Evolutionary conservation across 2,888 invertebrate genomes (phyloP), one percentile per base, ranked within the genome.

Genomic region (Dryococelus australis): DNA sequence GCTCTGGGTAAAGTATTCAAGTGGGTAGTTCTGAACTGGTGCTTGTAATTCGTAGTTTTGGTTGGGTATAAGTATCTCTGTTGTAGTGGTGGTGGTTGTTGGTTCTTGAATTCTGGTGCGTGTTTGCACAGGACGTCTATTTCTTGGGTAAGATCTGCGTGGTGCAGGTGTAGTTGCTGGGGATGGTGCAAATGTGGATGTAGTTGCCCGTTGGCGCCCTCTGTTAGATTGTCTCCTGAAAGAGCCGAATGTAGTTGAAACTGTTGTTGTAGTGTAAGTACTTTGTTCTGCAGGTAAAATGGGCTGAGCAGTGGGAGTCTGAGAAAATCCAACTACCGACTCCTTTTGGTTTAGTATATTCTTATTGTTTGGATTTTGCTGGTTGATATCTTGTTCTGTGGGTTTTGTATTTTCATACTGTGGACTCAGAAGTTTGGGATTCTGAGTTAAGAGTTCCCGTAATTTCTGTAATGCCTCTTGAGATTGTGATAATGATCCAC

Each of bases 111-210:
- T 28, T 83, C 83, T 27, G 16, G 83, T 27, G 28, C 83, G 28
- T 35, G 83, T 83, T 83, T 92, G 90, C 0, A 93, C 92, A 43
- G 92, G 92, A 78, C 86, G 27, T 43, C 86, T 51, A 92, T 92
- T 79, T 92, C 91, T 24, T 89, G 90, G 28, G 90, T 90, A 86
- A 88, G 89, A 78, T 90, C 90, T 87, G 90, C 90, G 85, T 91
- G 91, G 47, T 35, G 89, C 85, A 51, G 87, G 86, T n/a, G 86
- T 88, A 81, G 89, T 86, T 87, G 81, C 87, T 86, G 83, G 20
- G 0, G 85, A 9, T 51, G 43, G 13, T 24, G 81, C 80, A 86
- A 84, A 28, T 35, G 85, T 53, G 24, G 53, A 12, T 86, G 85
- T 81, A 80, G 84, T 83, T 53, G 27, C 20, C 12, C 85, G 20